These are phyloP conservation scores for Cephus spinipes DNA, from an alignment of 2,888 invertebrate species.

Conservation along the genomic window DNA sequence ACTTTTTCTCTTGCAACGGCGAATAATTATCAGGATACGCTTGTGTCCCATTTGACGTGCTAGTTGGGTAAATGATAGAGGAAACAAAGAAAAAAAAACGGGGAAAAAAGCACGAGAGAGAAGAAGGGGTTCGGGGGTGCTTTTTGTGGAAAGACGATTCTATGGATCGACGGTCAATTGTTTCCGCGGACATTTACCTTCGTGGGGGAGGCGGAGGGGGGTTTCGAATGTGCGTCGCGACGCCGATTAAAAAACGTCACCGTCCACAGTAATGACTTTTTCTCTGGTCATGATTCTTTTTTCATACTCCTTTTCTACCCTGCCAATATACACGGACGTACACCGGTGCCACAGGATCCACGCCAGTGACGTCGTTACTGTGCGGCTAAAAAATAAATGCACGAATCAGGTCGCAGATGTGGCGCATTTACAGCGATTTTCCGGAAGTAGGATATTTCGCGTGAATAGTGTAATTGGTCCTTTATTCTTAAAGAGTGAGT, in stretches of 20 bases:
- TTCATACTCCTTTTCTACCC: neutral
- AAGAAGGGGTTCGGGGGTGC: neutral
- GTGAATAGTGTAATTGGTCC: neutral
- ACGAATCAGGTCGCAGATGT: too few species aligned
- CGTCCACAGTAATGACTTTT: neutral
- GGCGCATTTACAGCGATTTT: neutral
- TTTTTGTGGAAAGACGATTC: neutral
- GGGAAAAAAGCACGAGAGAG: neutral
- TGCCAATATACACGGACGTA: neutral
- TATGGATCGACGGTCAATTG: neutral
- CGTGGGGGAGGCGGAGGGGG: accelerated
- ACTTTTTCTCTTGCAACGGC: neutral
- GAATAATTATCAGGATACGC: neutral
- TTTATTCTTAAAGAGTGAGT: neutral
- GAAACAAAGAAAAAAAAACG: neutral
- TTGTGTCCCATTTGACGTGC: neutral
- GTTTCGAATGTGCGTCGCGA: neutral
- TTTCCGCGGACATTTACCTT: neutral
- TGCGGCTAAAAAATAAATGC: too few species aligned
- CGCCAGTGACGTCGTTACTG: neutral
- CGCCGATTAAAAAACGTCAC: neutral
- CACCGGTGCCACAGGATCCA: neutral
- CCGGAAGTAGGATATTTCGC: neutral
- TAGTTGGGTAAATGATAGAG: neutral
- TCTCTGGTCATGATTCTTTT: neutral